Base-by-base conservation (phyloP, 2,797 vertebrate species). In the Alectoris magna region DNA sequence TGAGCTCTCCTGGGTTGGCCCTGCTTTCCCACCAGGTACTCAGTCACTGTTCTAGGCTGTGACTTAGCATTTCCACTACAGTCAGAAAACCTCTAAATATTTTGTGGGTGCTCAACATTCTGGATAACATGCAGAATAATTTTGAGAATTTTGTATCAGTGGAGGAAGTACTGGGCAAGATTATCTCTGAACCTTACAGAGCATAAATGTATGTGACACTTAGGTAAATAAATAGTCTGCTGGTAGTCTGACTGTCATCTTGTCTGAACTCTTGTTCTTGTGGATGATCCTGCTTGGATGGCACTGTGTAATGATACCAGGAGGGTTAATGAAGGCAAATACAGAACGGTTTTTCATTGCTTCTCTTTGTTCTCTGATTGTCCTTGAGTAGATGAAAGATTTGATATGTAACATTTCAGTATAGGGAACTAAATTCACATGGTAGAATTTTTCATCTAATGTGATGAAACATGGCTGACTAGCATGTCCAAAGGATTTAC, bases 181-280 rank as follows among this genome's bases (percentile, higher is more conserved):
- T 72, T 83, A 41, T 60, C 29, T 60, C 60, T 73, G 18, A 72
- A 56, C 38, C 41, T 51, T 60, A n/a, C 12, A 13, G n/a, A 90
- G 19, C 0, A 0, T 16, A n/a, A 12, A 11, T n/a, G 8, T 58
- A 22, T 12, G 17, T 74, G 43, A 66, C 31, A 4, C 34, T 29
- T 4, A 3, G 14, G 10, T 58, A 34, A 34, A n/a, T 6, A 59
- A 23, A 48, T 48, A 49, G 58, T 43, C 18, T 7, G 0, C 16
- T 71, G 66, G 6, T 24, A 29, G 18, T 60, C 41, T 86, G 62
- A 49, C n/a, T 2, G 0, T 68, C 14, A 4, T 39, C 66, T 66
- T 36, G 10, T 17, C 23, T 55, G 10, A 39, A 13, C 6, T 53
- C 6, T 18, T 55, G 24, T 24, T n/a, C 6, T 29, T 27, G 0